Conservation (phyloP, 2,888 invertebrate species). For the Mesochorus sp. region DNA sequence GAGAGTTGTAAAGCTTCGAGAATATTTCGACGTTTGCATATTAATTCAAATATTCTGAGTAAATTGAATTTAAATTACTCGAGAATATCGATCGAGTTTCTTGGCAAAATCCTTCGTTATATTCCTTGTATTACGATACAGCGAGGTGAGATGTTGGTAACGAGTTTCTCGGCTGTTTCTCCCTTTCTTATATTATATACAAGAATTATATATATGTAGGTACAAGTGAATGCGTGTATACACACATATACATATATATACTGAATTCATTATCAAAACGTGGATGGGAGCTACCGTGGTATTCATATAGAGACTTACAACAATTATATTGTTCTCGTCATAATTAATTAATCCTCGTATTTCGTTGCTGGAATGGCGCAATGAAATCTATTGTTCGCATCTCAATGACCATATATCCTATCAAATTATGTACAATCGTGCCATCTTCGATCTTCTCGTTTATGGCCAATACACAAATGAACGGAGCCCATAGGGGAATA, state of each 20-base stretch:
- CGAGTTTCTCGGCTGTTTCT: slow-evolving; percentile 2
- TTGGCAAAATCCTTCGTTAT: not conserved
- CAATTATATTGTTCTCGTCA: slow-evolving; percentile 52
- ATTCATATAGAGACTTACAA: not conserved
- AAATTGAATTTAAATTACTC: slow-evolving; percentile 38
- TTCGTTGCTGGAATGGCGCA: slow-evolving; percentile 18
- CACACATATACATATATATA: not conserved
- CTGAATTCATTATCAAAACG: no score
- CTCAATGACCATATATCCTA: slow-evolving; percentile 35
- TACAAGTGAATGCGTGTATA: not conserved
- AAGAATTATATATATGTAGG: not conserved
- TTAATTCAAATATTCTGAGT: slow-evolving; percentile 52
- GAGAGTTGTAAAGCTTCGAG: not conserved
- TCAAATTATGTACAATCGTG: slow-evolving; percentile 36
- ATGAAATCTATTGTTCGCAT: slow-evolving; percentile 46
- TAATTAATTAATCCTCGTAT: slow-evolving; percentile 60
- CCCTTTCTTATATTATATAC: not conserved
- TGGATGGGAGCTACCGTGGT: not conserved
- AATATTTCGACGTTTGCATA: slow-evolving; percentile 44
- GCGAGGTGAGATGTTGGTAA: not conserved
- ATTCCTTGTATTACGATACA: slow-evolving; percentile 18
- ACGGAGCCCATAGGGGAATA: no score
- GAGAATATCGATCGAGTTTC: slow-evolving; percentile 32
- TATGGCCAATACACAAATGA: not conserved
- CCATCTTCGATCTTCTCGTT: not conserved